phyloP scores from a whole-genome alignment of 1,140 invertebrate species.

The Eupeodes corollae region DNA sequence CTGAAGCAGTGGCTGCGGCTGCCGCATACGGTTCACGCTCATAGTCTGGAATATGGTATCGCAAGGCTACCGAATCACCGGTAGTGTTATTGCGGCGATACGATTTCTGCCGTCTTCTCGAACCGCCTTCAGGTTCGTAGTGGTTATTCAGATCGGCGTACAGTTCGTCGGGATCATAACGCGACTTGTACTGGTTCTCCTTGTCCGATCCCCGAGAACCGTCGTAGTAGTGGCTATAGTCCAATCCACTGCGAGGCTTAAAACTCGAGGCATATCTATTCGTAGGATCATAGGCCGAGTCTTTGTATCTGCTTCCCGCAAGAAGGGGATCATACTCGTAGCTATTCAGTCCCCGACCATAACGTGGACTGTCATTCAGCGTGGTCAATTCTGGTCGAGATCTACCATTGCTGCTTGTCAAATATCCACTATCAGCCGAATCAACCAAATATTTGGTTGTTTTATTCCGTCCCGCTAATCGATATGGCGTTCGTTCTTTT shows the following conservation, averaged over 20 bases:
- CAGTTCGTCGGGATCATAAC: constrained; percentile 9
- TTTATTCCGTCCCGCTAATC: constrained; percentile 10
- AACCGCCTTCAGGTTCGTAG: not conserved
- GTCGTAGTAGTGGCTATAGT: constrained; percentile 12
- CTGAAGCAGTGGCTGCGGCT: constrained; percentile 6
- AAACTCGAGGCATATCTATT: constrained; percentile 6
- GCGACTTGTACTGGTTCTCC: constrained; percentile 8
- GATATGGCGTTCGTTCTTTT: constrained; percentile 33
- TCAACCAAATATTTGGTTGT: constrained; percentile 10
- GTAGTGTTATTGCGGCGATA: constrained; percentile 22
- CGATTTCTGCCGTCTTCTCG: constrained; percentile 1
- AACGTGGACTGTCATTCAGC: constrained; percentile 17
- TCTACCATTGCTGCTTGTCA: constrained; percentile 24
- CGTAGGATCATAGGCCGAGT: not conserved
- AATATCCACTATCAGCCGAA: constrained; percentile 21
- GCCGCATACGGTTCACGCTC: constrained; percentile 1
- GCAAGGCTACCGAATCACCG: constrained; percentile 13
- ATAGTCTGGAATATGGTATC: constrained; percentile 4
- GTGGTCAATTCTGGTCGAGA: constrained; percentile 21
- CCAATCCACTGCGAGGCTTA: constrained; percentile 7
- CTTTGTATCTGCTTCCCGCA: constrained; percentile 4
- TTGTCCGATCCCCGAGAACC: constrained; percentile 6
- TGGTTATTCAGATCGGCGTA: constrained; percentile 8
- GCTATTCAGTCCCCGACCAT: constrained; percentile 1
- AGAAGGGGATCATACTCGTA: constrained; percentile 8